These are phyloP conservation scores for Psococerastis gibbosa DNA, from an alignment of 2,888 invertebrate species.

Conservation along the genomic window DNA sequence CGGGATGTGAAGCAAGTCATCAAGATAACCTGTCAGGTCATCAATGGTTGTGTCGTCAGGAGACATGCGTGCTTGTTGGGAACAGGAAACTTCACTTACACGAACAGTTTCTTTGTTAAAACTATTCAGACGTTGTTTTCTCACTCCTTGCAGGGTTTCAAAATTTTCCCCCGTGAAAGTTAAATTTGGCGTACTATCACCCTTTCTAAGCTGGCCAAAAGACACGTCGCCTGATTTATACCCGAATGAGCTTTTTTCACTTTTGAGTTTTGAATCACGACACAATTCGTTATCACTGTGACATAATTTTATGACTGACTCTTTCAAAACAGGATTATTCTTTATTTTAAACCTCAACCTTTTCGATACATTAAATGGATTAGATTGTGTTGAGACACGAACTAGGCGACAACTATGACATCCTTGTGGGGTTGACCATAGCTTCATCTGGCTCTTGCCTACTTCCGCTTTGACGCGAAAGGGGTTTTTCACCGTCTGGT, in stretches of 20 bases:
- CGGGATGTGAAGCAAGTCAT: constrained; percentile 87
- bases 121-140: neutral
- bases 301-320: constrained; percentile 5
- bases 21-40: constrained; percentile 88
- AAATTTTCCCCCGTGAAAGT: neutral
- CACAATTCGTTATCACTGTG: neutral
- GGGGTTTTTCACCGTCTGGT: neutral
- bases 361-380: neutral
- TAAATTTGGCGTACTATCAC: neutral
- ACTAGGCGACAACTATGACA: neutral
- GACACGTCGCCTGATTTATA: neutral
- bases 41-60: constrained; percentile 72
- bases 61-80: constrained; percentile 54
- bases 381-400: neutral
- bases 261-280: neutral
- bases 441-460: neutral
- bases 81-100: constrained; percentile 32
- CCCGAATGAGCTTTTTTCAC: neutral
- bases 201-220: neutral
- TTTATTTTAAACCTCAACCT: neutral
- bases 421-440: neutral
- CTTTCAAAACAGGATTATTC: constrained; percentile 1
- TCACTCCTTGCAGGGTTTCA: neutral
- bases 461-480: neutral
- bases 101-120: neutral